Evolutionary conservation across 1,140 invertebrate species (phyloP).

Genomic region (Meloidogyne floridensis): DNA sequence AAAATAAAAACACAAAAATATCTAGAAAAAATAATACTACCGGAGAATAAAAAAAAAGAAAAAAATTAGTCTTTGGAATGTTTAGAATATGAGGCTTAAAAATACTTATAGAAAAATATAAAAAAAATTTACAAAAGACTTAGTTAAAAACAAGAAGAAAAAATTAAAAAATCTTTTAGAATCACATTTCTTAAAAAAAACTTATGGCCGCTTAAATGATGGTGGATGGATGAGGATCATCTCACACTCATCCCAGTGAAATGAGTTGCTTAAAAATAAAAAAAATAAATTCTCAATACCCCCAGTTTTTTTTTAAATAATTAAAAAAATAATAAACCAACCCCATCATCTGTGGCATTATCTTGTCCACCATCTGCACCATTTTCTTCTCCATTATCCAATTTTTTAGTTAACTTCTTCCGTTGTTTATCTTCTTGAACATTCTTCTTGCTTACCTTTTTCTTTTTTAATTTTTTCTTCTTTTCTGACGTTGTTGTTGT

Average conservation of each 20-base stretch:
- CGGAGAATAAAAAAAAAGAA: background rate
- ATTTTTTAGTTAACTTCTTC: background rate
- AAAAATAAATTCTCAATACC: background rate
- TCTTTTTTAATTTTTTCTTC: background rate
- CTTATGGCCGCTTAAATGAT: background rate
- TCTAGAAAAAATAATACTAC: background rate
- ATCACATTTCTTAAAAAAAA: background rate
- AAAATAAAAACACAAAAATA: background rate
- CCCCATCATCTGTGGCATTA: background rate
- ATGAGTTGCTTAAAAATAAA: constrained; percentile 17
- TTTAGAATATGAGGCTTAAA: background rate
- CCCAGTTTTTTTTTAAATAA: background rate
- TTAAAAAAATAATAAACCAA: background rate
- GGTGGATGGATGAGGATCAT: too few species aligned
- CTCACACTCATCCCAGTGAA: constrained; percentile 20
- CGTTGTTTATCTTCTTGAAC: background rate
- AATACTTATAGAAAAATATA: background rate
- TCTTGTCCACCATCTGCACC: background rate
- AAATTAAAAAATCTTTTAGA: background rate
- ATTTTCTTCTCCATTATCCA: background rate
- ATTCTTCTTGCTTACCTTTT: background rate
- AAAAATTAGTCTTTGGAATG: background rate
- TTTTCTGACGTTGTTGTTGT: background rate
- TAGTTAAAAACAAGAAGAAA: background rate
- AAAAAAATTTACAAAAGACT: background rate